Percentiles rank a stretch among this genome's conserved stretches.
phyloP scores from a whole-genome alignment of 2,888 invertebrate species.

The Eupithecia tripunctaria region DNA sequence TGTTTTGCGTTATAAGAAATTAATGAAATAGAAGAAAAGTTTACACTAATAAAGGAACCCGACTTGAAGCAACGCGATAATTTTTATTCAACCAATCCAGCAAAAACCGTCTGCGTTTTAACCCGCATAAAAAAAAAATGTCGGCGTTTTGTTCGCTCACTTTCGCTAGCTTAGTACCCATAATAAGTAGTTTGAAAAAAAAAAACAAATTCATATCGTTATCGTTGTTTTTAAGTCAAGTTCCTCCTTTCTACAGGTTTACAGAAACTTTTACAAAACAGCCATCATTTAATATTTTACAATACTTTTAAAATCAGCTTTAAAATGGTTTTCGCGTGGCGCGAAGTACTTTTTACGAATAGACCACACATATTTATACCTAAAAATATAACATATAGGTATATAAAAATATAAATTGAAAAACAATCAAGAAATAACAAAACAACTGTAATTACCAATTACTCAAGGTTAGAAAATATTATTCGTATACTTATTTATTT shows the following conservation, averaged over 20 bases:
- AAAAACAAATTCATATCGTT: no score
- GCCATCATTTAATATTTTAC: background rate
- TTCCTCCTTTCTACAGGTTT: background rate
- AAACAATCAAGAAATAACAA: background rate
- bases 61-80: background rate
- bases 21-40: background rate
- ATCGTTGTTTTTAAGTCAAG: background rate
- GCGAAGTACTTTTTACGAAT: background rate
- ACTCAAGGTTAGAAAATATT: background rate
- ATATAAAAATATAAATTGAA: no score
- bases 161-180: no score
- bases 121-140: no score
- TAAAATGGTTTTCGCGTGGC: background rate
- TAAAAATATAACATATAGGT: background rate
- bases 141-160: no score
- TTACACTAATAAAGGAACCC: background rate
- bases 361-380: background rate
- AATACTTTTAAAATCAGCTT: background rate
- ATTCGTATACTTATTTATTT: background rate
- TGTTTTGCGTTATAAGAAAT: no score
- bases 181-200: no score
- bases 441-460: background rate
- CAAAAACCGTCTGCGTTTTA: no score
- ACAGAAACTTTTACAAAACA: background rate
- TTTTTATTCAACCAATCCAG: no score